phyloP scores from a whole-genome alignment of 2,113 vertebrate genomes.

The Diadophis punctatus region DNA sequence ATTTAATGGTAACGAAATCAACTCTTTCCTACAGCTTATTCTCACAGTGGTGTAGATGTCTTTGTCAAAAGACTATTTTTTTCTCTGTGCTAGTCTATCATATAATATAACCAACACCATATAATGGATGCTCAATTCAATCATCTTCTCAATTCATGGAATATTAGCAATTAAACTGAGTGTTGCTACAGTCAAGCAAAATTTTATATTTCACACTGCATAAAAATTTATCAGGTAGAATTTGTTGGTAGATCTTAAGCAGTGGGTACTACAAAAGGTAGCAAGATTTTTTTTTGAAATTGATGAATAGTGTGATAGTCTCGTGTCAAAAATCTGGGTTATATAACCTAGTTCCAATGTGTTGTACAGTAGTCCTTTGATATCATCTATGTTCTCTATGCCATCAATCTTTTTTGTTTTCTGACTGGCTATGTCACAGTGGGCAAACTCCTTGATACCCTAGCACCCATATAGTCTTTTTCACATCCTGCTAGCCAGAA shows the following conservation, averaged over 20 bases:
- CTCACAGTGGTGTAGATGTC: neutral
- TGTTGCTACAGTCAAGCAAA: neutral
- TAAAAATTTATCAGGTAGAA: neutral
- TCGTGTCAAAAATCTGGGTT: conserved; percentile 17
- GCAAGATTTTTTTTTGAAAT: neutral
- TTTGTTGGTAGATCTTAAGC: neutral
- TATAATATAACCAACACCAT: neutral
- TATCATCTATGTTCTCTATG: neutral
- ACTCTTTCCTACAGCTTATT: neutral
- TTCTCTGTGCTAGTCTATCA: neutral
- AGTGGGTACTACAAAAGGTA: neutral
- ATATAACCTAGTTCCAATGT: neutral
- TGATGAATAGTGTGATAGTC: neutral
- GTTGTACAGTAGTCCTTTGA: neutral
- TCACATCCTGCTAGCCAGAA: neutral
- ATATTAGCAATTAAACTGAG: neutral
- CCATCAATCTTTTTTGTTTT: neutral
- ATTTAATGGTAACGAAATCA: neutral
- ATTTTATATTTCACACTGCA: neutral
- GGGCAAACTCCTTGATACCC: neutral
- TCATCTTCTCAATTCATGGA: neutral
- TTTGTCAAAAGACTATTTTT: neutral
- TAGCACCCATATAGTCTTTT: neutral
- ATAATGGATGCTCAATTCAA: neutral
- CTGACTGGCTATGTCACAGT: neutral